Base-by-base conservation (phyloP, 2,888 invertebrate species). In the Diplolepis rosae region DNA sequence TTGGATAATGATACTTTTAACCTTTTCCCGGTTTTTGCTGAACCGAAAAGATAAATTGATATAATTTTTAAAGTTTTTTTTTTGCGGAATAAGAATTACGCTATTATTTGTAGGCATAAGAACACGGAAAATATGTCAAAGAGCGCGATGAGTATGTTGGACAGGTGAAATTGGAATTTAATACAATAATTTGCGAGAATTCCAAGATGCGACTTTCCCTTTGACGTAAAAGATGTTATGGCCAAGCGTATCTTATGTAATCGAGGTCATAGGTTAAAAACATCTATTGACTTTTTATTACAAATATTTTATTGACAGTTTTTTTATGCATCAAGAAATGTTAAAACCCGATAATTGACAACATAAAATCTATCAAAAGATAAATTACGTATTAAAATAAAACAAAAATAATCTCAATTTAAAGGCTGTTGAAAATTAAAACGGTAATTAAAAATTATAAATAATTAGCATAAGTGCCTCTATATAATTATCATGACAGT, bases 131-230 rank as follows among this genome's bases (percentile, higher is more conserved):
- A n/a, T 18, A n/a, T 7, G 5, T 18, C 18, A 42, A 18, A 18
- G 45, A 45, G n/a, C 18, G 45, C 6, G 45, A 45, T 39, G 39
- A 39, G 39, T 39, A 45, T 45, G 18, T 45, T 7, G 2, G 15
- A 45, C 45, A 45, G 18, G 45, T 45, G 18, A 45, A 45, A 45
- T 45, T 45, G 45, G 18, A 45, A 45, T 45, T 45, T 45, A 45
- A 45, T 45, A 45, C 45, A 45, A 45, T 45, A 45, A 15, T 45
- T 45, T 45, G 45, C 45, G 45, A 45, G 15, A 45, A 45, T 45
- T 45, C 18, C 45, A 18, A 45, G 45, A 18, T 45, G 18, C 15
- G 45, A 45, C 45, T 45, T 45, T 45, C 45, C 45, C 45, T 45
- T n/a, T 9, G 45, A 45, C 45, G 7, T 18, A 45, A 45, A 18